phyloP scores from a whole-genome alignment of 1,140 invertebrate species.

The Drosophila funebris region DNA sequence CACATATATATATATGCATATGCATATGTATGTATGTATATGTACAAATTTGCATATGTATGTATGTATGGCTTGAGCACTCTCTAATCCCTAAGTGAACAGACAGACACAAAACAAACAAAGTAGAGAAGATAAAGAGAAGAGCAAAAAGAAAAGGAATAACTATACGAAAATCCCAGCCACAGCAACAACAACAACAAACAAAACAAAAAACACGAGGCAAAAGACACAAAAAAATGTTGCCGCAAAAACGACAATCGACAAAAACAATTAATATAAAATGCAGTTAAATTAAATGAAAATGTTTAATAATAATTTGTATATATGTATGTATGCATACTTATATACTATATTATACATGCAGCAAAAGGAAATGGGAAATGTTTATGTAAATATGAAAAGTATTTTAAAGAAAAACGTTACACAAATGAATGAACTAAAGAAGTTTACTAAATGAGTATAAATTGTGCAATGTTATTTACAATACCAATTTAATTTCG shows the following conservation, averaged over 20 bases:
- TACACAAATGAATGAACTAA: constrained; percentile 9
- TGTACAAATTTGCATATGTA: too few relatives aligned
- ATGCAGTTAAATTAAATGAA: constrained; percentile 15
- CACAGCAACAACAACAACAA: constrained; percentile 25
- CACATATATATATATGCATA: background rate
- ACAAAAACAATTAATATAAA: constrained; percentile 36
- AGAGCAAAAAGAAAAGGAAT: background rate
- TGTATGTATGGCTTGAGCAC: constrained; percentile 2
- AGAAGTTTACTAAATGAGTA: too few relatives aligned
- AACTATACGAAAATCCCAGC: constrained; percentile 19
- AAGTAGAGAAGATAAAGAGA: background rate
- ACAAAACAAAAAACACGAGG: constrained; percentile 25
- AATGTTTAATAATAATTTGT: constrained; percentile 30
- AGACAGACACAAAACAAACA: background rate
- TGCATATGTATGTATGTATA: background rate
- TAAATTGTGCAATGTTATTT: constrained; percentile 24
- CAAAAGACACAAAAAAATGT: constrained; percentile 35
- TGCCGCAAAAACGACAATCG: constrained; percentile 58
- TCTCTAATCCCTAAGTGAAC: background rate
- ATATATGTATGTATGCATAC: constrained; percentile 24
- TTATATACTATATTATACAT: constrained; percentile 3
- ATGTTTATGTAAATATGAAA: constrained; percentile 31
- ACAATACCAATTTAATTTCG: constrained; percentile 20
- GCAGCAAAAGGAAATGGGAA: background rate
- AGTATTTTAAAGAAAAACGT: constrained; percentile 4